phyloP scores from a whole-genome alignment of 1,140 invertebrate species.

The Heliothis virescens region DNA sequence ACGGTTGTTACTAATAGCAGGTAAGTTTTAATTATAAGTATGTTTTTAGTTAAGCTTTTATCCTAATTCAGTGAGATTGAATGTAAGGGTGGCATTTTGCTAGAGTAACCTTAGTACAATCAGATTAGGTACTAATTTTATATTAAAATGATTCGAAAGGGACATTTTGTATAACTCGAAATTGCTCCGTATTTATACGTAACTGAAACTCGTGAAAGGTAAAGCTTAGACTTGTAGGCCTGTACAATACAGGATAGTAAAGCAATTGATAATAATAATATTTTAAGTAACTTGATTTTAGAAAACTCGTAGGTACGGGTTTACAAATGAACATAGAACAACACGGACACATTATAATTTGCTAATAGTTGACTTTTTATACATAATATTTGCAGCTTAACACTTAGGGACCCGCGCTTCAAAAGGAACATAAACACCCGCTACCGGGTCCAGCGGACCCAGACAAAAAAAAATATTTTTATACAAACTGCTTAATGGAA shows the following conservation, averaged over 20 bases:
- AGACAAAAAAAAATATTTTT: too few species aligned
- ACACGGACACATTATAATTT: constrained; percentile 21
- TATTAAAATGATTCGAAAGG: neutral
- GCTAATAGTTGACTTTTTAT: constrained; percentile 16
- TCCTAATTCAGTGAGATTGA: constrained; percentile 66
- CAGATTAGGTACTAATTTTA: constrained; percentile 32
- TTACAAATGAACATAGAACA: constrained; percentile 14
- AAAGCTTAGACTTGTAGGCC: too few species aligned
- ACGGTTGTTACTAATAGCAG: constrained; percentile 4
- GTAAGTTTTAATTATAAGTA: constrained; percentile 17
- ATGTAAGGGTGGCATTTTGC: constrained; percentile 68
- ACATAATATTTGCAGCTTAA: constrained; percentile 7
- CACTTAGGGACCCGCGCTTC: too few species aligned
- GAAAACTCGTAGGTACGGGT: too few species aligned
- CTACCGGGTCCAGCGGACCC: too few species aligned
- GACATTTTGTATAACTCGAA: neutral
- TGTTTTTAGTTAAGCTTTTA: constrained; percentile 30
- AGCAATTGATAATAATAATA: too few species aligned
- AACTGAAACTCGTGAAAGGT: too few species aligned
- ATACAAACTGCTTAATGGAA: too few species aligned
- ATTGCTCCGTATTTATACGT: too few species aligned
- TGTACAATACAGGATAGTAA: too few species aligned
- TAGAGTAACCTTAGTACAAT: constrained; percentile 61
- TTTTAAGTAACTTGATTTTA: too few species aligned
- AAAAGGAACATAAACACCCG: too few species aligned